Evolutionary conservation across 2,888 invertebrate genomes (phyloP).

Genomic region (Cordylochernes scorpioides): DNA sequence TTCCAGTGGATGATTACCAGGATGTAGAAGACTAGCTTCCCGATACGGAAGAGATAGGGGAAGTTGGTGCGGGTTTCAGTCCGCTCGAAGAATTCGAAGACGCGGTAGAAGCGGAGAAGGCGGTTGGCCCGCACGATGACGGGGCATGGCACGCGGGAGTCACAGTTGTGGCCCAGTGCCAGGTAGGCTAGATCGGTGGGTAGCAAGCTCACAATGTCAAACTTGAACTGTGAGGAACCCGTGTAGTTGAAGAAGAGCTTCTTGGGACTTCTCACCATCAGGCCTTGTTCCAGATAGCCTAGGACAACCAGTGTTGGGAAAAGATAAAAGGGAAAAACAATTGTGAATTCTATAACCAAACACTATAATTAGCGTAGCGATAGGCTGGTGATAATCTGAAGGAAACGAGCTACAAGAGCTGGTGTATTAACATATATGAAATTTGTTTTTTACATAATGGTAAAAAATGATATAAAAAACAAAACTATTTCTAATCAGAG

Average conservation of each 20-base stretch:
- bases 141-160: slow-evolving; percentile 35
- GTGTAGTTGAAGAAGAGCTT: slow-evolving; percentile 50
- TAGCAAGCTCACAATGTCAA: slow-evolving; percentile 46
- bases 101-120: slow-evolving; percentile 39
- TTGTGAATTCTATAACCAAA: too few relatives aligned
- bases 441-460: too few relatives aligned
- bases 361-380: too few relatives aligned
- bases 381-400: too few relatives aligned
- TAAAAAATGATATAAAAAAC: too few relatives aligned
- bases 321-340: neutral
- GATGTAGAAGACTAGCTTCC: slow-evolving; percentile 34
- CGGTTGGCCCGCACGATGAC: slow-evolving; percentile 65
- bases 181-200: slow-evolving; percentile 59
- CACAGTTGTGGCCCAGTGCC: slow-evolving; percentile 17
- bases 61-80: slow-evolving; percentile 85
- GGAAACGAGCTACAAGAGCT: too few relatives aligned
- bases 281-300: slow-evolving; percentile 77
- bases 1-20: slow-evolving; percentile 83
- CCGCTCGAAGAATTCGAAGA: slow-evolving; percentile 73
- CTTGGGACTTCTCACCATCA: slow-evolving; percentile 49
- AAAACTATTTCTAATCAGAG: too few relatives aligned
- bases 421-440: too few relatives aligned
- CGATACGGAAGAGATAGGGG: slow-evolving; percentile 67
- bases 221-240: slow-evolving; percentile 31
- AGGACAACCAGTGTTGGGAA: slow-evolving; percentile 17